These are phyloP conservation scores for Dynastes grantii DNA, from an alignment of 2,888 invertebrate species.

Conservation along the genomic window DNA sequence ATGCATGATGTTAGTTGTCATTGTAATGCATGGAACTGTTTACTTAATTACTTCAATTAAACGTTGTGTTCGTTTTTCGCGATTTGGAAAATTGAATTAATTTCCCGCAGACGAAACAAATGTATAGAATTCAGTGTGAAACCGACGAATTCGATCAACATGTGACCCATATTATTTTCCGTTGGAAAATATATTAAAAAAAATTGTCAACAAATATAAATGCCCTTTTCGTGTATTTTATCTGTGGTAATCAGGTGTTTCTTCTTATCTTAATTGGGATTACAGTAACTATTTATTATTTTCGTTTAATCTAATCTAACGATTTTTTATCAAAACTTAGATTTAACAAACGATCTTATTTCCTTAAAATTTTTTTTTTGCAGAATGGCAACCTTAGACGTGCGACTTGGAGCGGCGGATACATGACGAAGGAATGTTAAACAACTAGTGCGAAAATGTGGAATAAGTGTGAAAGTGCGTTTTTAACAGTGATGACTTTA, in stretches of 20 bases:
- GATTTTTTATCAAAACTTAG: slow-evolving; percentile 24
- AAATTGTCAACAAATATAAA: slow-evolving; percentile 40
- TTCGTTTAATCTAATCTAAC: slow-evolving; percentile 39
- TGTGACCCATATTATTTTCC: slow-evolving; percentile 71
- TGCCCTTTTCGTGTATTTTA: slow-evolving; percentile 23
- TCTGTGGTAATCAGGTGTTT: slow-evolving; percentile 35
- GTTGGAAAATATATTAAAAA: slow-evolving; percentile 26
- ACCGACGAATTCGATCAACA: slow-evolving; percentile 67
- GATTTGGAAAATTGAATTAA: slow-evolving; percentile 42
- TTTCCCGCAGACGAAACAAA: slow-evolving; percentile 33
- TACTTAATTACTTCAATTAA: slow-evolving; percentile 65
- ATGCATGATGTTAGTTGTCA: slow-evolving; percentile 55
- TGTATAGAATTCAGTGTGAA: slow-evolving; percentile 47
- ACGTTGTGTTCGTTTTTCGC: slow-evolving; percentile 51
- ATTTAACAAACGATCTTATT: slow-evolving; percentile 25
- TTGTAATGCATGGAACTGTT: slow-evolving; percentile 63
- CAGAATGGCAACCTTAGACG: slow-evolving; percentile 44
- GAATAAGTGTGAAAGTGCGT: slow-evolving; percentile 29
- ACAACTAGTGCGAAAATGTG: slow-evolving; percentile 18
- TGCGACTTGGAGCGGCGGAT: slow-evolving; percentile 14
- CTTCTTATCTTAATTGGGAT: slow-evolving; percentile 28
- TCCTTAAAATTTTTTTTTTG: slow-evolving; percentile 14
- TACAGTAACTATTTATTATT: slow-evolving; percentile 24
- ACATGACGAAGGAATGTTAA: slow-evolving; percentile 16
- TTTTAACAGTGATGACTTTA: slow-evolving; percentile 38